phyloP scores from a whole-genome alignment of 2,113 vertebrate genomes.

The Pluvianellus socialis region DNA sequence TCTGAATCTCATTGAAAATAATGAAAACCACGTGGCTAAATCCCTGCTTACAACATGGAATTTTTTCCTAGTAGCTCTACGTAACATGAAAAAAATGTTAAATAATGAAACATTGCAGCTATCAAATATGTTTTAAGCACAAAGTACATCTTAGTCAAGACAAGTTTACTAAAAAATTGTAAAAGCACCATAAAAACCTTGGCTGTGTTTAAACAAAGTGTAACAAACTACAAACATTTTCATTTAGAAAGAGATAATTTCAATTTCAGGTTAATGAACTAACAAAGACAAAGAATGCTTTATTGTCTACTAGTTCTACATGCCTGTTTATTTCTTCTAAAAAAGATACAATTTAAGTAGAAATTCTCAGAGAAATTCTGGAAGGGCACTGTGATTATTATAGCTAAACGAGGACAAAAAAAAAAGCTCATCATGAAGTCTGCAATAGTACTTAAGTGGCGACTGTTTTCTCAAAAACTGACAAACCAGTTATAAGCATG shows the following conservation, averaged over 20 bases:
- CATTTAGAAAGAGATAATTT: not conserved
- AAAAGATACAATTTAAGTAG: not conserved
- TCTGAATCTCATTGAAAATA: constrained; percentile 33
- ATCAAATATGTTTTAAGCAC: not conserved
- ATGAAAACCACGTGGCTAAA: constrained; percentile 4
- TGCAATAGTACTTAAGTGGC: not conserved
- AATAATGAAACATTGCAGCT: not conserved
- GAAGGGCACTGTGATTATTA: not conserved
- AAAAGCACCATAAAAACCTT: not conserved
- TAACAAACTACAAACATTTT: not conserved
- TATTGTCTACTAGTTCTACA: not conserved
- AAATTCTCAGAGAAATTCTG: not conserved
- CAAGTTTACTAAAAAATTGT: not conserved
- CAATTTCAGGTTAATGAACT: not conserved
- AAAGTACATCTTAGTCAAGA: not conserved
- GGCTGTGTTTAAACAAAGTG: not conserved
- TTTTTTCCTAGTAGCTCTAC: not conserved
- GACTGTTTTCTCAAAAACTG: not conserved
- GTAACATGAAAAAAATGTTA: constrained; percentile 29
- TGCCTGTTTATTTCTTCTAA: not conserved
- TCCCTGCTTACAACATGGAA: not conserved
- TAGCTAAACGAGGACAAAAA: not conserved
- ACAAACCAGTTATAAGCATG: not conserved
- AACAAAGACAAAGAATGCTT: not conserved
- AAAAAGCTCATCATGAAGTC: not conserved